Evolutionary conservation across 2,888 invertebrate genomes (phyloP), one percentile per base, ranked within the genome.

Genomic region (Corbicula japonica): DNA sequence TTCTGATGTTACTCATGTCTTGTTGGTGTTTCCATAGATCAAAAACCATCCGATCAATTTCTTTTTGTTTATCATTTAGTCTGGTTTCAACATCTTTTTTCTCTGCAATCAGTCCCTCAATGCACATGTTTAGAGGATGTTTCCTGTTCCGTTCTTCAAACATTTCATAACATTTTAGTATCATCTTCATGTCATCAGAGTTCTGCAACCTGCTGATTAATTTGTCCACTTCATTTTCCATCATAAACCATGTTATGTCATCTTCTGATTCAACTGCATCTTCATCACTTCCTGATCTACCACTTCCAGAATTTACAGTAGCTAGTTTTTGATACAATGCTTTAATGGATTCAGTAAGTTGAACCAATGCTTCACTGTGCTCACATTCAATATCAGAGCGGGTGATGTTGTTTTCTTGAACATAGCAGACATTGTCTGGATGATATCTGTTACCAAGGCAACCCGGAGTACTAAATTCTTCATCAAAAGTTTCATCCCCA

Each of bases 31-130:
- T 61, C 62, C 76, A 83, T 54, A 83, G 71, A 54, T 83, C 82
- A 76, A 73, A 63, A 12, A 78, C 82, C 82, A 83, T 83, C 61
- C 74, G 70, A 28, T 83, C 76, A 23, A 72, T 79, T 46, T 83
- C 78, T 30, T 65, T 60, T 12, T 76, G 72, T 58, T 83, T 76
- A 18, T 69, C 66, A 54, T 65, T 69, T 0, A 76, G 65, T 38
- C 60, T 60, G 41, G 63, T 56, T 34, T 63, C 63, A 12, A 73
- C n/a, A 3, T 79, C 73, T 23, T 52, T 50, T 41, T 83, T 78
- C 12, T 38, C 68, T 23, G 60, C 76, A n/a, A 60, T 38, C 23
- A 74, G 32, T 68, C 61, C 62, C 41, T 83, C 76, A 44, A 83
- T 78, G 21, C 68, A 65, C 38, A 41, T 62, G 23, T 70, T 61